phyloP scores from a whole-genome alignment of 2,888 invertebrate genomes.

The Lepidocyrtoides sp. region DNA sequence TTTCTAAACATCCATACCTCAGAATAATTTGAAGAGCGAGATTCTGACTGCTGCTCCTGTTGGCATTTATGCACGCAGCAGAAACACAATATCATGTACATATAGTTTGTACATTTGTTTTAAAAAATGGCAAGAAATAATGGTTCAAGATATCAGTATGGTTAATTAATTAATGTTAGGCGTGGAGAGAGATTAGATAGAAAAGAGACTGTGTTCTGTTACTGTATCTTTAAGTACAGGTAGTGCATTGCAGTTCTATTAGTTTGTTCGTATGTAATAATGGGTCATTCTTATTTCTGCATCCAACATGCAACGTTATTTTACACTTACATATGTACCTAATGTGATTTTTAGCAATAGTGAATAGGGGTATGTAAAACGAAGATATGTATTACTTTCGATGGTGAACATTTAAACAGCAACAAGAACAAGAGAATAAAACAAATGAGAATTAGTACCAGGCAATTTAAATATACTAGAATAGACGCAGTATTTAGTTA shows the following conservation, averaged over 20 bases:
- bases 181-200: slow-evolving; percentile 28
- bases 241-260: neutral
- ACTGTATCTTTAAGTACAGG: neutral
- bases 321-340: neutral
- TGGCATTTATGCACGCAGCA: too few relatives aligned
- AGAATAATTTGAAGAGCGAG: too few relatives aligned
- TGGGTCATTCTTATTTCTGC: neutral
- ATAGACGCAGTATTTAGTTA: too few relatives aligned
- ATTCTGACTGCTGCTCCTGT: too few relatives aligned
- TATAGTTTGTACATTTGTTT: too few relatives aligned
- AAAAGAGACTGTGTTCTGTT: slow-evolving; percentile 45
- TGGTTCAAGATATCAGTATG: neutral
- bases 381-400: neutral
- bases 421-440: neutral
- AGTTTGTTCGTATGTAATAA: neutral
- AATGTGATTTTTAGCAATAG: neutral
- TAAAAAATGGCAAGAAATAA: too few relatives aligned
- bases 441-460: neutral
- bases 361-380: neutral
- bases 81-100: too few relatives aligned
- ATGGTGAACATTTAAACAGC: neutral
- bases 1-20: too few relatives aligned
- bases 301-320: neutral
- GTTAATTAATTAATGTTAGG: neutral
- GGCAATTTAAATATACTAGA: too few relatives aligned